Conservation (phyloP, 2,113 vertebrate species). For the Ailuropoda melanoleuca region DNA sequence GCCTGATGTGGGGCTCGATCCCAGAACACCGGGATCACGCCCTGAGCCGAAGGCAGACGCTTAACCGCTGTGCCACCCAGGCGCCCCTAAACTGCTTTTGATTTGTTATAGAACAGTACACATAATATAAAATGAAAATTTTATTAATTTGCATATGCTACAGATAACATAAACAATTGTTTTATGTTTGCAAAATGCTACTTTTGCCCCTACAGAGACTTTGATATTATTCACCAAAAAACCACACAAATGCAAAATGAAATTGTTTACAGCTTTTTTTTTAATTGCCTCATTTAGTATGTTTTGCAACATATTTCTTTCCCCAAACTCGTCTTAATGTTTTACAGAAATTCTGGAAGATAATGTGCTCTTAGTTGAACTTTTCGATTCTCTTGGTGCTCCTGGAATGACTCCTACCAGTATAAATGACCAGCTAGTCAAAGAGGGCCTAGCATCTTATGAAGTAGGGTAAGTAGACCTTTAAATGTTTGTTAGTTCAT, state of each 20-base stretch:
- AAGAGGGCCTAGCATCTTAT: constrained; percentile 84
- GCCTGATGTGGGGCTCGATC: too few relatives aligned
- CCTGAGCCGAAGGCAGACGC: too few relatives aligned
- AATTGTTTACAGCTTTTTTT: constrained; percentile 50
- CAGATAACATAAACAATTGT: not conserved
- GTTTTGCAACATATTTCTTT: constrained; percentile 43
- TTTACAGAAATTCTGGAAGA: constrained; percentile 83
- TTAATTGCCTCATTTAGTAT: constrained; percentile 10
- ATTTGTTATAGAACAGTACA: not conserved
- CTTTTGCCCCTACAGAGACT: not conserved
- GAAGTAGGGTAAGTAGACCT: constrained; percentile 79
- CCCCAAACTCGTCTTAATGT: constrained; percentile 61
- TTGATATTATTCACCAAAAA: not conserved
- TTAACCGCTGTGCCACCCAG: too few relatives aligned
- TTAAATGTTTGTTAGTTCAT: not conserved
- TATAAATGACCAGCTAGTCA: constrained; percentile 85
- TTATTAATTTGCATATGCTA: not conserved
- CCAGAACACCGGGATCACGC: too few relatives aligned
- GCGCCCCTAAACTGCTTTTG: constrained; percentile 33
- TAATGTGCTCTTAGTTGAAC: constrained; percentile 82
- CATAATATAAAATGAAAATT: constrained; percentile 29
- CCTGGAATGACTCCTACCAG: constrained; percentile 72
- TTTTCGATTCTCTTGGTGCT: constrained; percentile 77
- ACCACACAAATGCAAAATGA: not conserved
- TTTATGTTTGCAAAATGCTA: not conserved